Evolutionary conservation across 2,797 vertebrate genomes (phyloP).

Genomic region (Otus scops): DNA sequence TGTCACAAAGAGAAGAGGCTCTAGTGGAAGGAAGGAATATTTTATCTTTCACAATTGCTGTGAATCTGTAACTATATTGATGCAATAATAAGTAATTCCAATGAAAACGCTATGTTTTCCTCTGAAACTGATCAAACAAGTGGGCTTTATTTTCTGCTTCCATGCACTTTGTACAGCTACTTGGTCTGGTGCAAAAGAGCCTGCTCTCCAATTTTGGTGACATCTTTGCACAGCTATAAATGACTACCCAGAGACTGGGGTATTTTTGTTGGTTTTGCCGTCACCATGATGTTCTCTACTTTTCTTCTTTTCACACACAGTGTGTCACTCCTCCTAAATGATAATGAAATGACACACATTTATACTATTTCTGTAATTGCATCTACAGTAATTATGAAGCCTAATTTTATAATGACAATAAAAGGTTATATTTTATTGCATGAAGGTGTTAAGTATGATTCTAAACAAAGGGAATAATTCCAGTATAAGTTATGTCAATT

Average conservation of each 20-base stretch:
- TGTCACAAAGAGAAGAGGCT: neutral
- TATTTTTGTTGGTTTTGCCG: neutral
- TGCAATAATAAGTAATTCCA: neutral
- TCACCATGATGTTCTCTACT: neutral
- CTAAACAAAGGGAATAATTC: neutral
- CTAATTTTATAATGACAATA: neutral
- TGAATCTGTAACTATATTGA: neutral
- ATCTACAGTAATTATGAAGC: neutral
- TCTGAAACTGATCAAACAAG: neutral
- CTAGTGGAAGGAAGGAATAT: neutral
- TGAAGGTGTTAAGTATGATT: neutral
- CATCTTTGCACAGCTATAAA: neutral
- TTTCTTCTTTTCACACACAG: neutral
- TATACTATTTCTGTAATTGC: neutral
- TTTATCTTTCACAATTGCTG: neutral
- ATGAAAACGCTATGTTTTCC: neutral
- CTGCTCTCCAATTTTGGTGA: neutral
- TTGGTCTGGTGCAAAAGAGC: neutral
- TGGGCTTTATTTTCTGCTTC: neutral
- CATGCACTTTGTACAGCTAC: neutral
- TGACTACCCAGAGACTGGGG: neutral
- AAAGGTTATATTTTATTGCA: neutral
- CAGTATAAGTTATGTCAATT: neutral
- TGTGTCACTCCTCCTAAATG: neutral
- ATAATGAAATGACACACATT: neutral